phyloP scores from a whole-genome alignment of 2,797 vertebrate genomes.

The Gadopsis marmoratus region DNA sequence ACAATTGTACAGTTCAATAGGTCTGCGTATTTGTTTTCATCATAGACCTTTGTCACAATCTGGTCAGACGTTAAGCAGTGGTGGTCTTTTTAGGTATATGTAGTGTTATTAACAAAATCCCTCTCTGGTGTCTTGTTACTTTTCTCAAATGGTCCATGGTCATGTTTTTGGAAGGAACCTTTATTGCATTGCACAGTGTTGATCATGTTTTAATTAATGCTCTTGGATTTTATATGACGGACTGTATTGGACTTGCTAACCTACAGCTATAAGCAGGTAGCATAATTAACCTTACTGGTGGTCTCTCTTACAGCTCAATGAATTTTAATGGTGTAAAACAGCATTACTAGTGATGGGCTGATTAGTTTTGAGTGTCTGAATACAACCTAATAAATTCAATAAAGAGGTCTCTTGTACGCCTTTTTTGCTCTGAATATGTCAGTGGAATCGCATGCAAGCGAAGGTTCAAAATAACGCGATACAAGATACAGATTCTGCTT shows the following conservation, averaged over 20 bases:
- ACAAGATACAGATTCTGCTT: not conserved
- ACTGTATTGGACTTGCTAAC: slow-evolving; percentile 80
- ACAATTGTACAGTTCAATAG: slow-evolving; percentile 94
- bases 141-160: slow-evolving; percentile 78
- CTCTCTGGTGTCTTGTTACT: slow-evolving; percentile 84
- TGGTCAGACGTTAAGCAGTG: slow-evolving; percentile 89
- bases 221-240: slow-evolving; percentile 78
- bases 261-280: slow-evolving; percentile 73
- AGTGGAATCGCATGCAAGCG: slow-evolving; percentile 1
- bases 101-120: slow-evolving; percentile 86
- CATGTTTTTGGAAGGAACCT: slow-evolving; percentile 90
- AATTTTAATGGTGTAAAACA: slow-evolving; percentile 82
- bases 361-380: slow-evolving; percentile 85
- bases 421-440: slow-evolving; percentile 59
- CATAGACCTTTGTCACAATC: slow-evolving; percentile 85
- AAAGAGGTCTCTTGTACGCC: slow-evolving; percentile 77
- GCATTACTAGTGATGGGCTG: slow-evolving; percentile 85
- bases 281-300: slow-evolving; percentile 75
- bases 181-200: slow-evolving; percentile 94
- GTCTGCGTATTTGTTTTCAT: slow-evolving; percentile 66
- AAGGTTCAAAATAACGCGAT: too few species aligned
- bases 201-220: slow-evolving; percentile 82
- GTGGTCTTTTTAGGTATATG: slow-evolving; percentile 90
- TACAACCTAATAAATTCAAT: slow-evolving; percentile 86
- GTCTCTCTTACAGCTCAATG: slow-evolving; percentile 77